phyloP scores from a whole-genome alignment of 2,113 vertebrate species.

The western clawed frog (Xenopus tropicalis) region UCB_Xtro_10.0 CM004449.2:72290501-72291000 shows the following conservation, averaged over 20 bases:
- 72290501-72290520: no score
- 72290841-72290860: constrained; percentile 8
- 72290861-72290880: constrained; percentile 29
- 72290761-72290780: constrained; percentile 7
- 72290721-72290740: constrained; percentile 4
- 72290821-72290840: constrained; percentile 11
- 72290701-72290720: neutral
- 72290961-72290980: no score
- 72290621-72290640: neutral
- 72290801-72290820: constrained; percentile 35
- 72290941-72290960: neutral
- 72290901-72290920: constrained; percentile 4
- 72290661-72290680: neutral
- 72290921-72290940: constrained; percentile 16
- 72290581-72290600: neutral
- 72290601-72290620: neutral
- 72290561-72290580: neutral
- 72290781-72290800: constrained; percentile 24
- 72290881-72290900: constrained; percentile 12
- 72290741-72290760: constrained; percentile 25
- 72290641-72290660: neutral
- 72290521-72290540: neutral
- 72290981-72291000: no score
- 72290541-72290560: neutral
- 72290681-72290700: neutral